Conservation (phyloP, 2,113 vertebrate species). For the Capreolus pygargus region DNA sequence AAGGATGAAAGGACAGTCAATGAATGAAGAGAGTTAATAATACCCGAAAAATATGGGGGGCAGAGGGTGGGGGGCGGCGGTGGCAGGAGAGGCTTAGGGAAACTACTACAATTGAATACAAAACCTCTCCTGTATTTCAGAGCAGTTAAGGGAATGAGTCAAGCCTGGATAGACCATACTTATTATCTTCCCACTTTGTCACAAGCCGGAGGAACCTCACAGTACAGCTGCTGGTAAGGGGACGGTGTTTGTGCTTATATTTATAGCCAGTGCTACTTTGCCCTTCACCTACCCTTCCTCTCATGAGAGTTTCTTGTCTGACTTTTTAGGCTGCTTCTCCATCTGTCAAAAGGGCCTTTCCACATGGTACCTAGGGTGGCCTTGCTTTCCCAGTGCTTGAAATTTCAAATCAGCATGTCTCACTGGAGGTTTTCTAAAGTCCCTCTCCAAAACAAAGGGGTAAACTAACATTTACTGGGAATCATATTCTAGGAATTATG, state of each 20-base stretch:
- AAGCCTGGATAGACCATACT: background rate
- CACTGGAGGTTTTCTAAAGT: background rate
- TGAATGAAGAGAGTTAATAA: background rate
- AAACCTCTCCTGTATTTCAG: background rate
- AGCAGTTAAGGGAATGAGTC: background rate
- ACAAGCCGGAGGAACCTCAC: background rate
- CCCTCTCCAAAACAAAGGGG: background rate
- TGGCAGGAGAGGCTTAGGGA: background rate
- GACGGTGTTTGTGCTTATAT: background rate
- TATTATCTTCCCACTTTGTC: background rate
- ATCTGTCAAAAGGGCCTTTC: background rate
- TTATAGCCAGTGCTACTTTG: background rate
- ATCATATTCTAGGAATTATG: background rate
- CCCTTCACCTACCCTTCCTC: background rate
- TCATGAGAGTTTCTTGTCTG: background rate
- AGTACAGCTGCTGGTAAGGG: background rate
- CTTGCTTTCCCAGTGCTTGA: background rate
- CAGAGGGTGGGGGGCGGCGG: rapidly evolving
- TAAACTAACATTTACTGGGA: background rate
- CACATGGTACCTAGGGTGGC: background rate
- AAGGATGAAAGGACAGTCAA: background rate
- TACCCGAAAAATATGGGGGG: background rate
- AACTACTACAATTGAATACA: background rate
- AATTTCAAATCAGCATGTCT: background rate
- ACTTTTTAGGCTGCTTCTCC: background rate